A percentile compares a stretch with the other conserved stretches of the same genome.
Evolutionary conservation across 35 echinoderm and acorn worm genomes (phyloP).

Genomic region (Stichopus chloronotus): DNA sequence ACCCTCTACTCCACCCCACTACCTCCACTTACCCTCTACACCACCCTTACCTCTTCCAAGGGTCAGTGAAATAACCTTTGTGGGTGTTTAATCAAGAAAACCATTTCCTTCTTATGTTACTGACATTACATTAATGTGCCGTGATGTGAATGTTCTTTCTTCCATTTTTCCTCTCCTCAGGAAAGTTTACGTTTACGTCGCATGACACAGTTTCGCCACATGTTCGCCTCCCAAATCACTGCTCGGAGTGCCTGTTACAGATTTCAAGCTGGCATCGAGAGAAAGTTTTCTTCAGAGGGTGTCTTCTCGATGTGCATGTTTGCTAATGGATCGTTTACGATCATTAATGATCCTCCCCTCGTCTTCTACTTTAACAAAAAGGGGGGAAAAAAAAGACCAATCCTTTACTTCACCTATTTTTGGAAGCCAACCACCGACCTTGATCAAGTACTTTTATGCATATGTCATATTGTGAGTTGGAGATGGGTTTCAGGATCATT

Average conservation of each 20-base stretch:
- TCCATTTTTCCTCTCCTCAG: slow-evolving; percentile 65
- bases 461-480: not conserved
- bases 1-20: too few relatives aligned
- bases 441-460: slow-evolving; percentile 1
- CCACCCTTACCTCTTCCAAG: too few relatives aligned
- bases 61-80: too few relatives aligned
- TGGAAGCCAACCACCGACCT: not conserved
- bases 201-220: slow-evolving; percentile 41
- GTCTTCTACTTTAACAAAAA: not conserved
- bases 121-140: too few relatives aligned
- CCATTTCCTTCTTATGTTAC: too few relatives aligned
- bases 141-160: too few relatives aligned
- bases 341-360: not conserved
- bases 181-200: slow-evolving; percentile 92
- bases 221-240: not conserved
- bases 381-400: not conserved
- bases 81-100: too few relatives aligned
- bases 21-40: too few relatives aligned
- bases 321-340: not conserved
- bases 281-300: not conserved
- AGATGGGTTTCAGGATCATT: not conserved
- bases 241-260: slow-evolving; percentile 7
- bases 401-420: not conserved
- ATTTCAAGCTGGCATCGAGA: not conserved
- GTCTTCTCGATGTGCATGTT: not conserved